Conservation (phyloP, 2,888 invertebrate genomes). For the Drosophila anomalata region DNA sequence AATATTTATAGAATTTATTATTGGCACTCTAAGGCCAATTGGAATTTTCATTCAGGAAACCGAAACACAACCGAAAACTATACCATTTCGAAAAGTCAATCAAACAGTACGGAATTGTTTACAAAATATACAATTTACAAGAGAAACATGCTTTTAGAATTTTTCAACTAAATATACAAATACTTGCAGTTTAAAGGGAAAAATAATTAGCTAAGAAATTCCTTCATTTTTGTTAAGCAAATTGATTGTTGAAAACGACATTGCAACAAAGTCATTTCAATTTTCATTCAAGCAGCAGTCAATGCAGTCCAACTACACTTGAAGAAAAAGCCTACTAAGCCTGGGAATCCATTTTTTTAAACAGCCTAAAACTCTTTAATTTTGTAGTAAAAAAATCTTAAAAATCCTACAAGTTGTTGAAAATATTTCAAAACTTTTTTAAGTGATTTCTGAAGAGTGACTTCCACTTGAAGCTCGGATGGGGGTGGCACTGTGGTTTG, state of each 20-base stretch:
- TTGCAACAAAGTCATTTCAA: constrained; percentile 74
- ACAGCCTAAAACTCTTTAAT: neutral
- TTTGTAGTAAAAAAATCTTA: neutral
- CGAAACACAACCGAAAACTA: neutral
- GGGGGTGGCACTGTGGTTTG: constrained; percentile 1
- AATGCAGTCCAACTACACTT: constrained; percentile 10
- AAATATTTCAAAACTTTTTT: neutral
- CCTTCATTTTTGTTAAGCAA: neutral
- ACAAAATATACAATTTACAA: too few relatives aligned
- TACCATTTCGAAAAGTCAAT: neutral
- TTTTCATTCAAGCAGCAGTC: constrained; percentile 61
- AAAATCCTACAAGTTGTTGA: neutral
- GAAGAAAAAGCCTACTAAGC: neutral
- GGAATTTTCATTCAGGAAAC: constrained; percentile 21
- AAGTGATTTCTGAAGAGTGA: neutral
- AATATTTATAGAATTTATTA: constrained; percentile 40
- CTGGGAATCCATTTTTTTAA: neutral
- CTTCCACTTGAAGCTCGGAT: neutral
- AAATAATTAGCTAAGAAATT: constrained; percentile 1
- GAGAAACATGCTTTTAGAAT: too few relatives aligned
- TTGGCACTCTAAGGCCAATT: constrained; percentile 25
- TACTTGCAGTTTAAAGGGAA: too few relatives aligned
- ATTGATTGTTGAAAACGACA: constrained; percentile 46
- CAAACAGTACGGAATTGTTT: neutral
- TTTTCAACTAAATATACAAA: too few relatives aligned